Evolutionary conservation across 2,888 invertebrate genomes (phyloP).

Genomic region (Dasypogon diadema): DNA sequence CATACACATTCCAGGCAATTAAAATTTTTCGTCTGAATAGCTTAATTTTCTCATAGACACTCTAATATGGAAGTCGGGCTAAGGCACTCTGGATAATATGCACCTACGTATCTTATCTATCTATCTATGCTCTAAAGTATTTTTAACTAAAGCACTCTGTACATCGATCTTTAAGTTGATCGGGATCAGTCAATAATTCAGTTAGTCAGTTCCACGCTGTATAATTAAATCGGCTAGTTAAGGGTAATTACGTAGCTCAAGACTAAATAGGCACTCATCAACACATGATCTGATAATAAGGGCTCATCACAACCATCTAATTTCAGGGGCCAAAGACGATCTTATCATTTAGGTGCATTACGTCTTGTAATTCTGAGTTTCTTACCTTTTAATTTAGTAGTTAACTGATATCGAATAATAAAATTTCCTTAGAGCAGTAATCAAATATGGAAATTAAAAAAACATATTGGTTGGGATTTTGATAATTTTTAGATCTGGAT

Average conservation of each 20-base stretch:
- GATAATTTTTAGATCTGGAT: too few relatives aligned
- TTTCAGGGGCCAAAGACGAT: background rate
- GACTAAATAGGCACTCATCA: constrained; percentile 18
- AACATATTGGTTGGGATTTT: too few relatives aligned
- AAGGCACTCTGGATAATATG: background rate
- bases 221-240: constrained; percentile 19
- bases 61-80: too few relatives aligned
- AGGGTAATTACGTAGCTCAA: background rate
- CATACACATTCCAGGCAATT: too few relatives aligned
- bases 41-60: background rate
- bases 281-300: background rate
- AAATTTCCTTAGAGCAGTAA: too few relatives aligned
- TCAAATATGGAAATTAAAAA: too few relatives aligned
- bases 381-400: too few relatives aligned
- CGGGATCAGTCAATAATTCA: too few relatives aligned
- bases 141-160: constrained; percentile 14
- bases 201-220: constrained; percentile 22
- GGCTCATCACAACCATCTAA: constrained; percentile 26
- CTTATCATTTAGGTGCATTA: constrained; percentile 20
- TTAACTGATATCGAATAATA: too few relatives aligned
- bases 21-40: background rate
- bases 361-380: too few relatives aligned
- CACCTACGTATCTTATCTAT: constrained; percentile 6
- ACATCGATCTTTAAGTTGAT: too few relatives aligned
- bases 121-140: constrained; percentile 12